A percentile compares a stretch with the other conserved stretches of the same genome.
Evolutionary conservation across 2,113 vertebrate species (phyloP).

Genomic region (Haplochromis vanheusdeni): DNA sequence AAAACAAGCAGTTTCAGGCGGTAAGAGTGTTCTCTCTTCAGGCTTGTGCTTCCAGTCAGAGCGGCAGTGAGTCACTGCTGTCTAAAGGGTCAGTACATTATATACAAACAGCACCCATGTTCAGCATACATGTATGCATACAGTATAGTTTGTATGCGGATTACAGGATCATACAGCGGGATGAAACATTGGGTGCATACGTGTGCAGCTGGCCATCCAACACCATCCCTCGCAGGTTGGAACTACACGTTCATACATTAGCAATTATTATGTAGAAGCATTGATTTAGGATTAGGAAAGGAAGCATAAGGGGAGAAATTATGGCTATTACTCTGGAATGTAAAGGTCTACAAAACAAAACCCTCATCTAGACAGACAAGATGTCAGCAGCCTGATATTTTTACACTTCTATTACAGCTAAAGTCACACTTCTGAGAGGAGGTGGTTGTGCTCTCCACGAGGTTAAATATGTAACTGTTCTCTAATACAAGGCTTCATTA

Average conservation of each 20-base stretch:
- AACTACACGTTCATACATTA: constrained; percentile 46
- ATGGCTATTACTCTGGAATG: constrained; percentile 32
- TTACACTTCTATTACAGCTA: constrained; percentile 12
- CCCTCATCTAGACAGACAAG: neutral
- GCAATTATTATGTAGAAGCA: constrained; percentile 36
- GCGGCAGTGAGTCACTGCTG: constrained; percentile 32
- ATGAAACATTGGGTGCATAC: constrained; percentile 21
- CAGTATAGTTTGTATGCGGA: constrained; percentile 14
- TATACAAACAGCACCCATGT: constrained; percentile 57
- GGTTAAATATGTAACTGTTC: neutral
- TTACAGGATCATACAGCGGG: constrained; percentile 24
- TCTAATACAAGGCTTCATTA: neutral
- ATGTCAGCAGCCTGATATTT: neutral
- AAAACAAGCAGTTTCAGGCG: neutral
- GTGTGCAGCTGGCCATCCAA: constrained; percentile 12
- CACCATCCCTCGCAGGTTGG: constrained; percentile 1
- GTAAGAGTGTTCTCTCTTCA: neutral
- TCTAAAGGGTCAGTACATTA: constrained; percentile 38
- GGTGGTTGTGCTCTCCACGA: neutral
- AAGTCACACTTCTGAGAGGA: neutral
- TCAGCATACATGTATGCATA: constrained; percentile 50
- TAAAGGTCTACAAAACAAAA: constrained; percentile 19
- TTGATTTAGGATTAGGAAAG: constrained; percentile 17
- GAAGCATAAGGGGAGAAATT: constrained; percentile 10
- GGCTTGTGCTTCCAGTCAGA: constrained; percentile 53